Evolutionary conservation across 1,140 invertebrate genomes (phyloP), one percentile per base, ranked within the genome.

Genomic region (Cydia strobilella): DNA sequence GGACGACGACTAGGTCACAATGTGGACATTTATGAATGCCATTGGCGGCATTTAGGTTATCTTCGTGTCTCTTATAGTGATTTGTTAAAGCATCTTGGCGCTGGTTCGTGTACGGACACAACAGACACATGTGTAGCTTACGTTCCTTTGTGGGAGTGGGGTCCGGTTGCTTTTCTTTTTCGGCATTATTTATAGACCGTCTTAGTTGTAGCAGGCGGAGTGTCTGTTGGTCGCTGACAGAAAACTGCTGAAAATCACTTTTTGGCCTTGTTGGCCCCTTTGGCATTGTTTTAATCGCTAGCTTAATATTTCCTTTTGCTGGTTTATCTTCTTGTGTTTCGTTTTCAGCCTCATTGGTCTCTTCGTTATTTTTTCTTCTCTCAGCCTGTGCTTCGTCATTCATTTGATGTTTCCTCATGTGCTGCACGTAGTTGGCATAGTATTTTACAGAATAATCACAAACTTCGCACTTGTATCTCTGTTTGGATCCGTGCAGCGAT

Each of bases 381-480:
- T 94, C 94, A 0, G 94, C 94, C 77, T 95, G 94, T 2, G 95
- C 95, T 80, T 95, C 94, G n/a, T 95, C 95, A 80, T 95, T 96
- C 75, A 94, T 95, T 81, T 95, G 94, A 88, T 97, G 97, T 83
- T 97, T 96, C 62, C 95, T 95, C 82, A 96, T 91, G 83, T 97
- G 97, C 84, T 97, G 96, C 15, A 95, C 94, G 80, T 96, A 96
- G 90, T 97, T 97, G 0, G 96, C 96, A 78, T 96, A 97, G 88
- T 97, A 97, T 80, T 96, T 97, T 0, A 98, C 97, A 1, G 97
- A 97, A 89, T 98, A 98, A 90, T 98, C 97, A 88, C 97, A 98
- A 5, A 95, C 94, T 76, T 96, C 95, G 91, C 97, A 98, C 76
- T 95, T 96, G 88, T 97, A 98, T 76, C 96, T 94, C 87, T 97